Base-by-base conservation (phyloP, 2,113 vertebrate species). In the Stomatorhinus ivindoensis region DNA sequence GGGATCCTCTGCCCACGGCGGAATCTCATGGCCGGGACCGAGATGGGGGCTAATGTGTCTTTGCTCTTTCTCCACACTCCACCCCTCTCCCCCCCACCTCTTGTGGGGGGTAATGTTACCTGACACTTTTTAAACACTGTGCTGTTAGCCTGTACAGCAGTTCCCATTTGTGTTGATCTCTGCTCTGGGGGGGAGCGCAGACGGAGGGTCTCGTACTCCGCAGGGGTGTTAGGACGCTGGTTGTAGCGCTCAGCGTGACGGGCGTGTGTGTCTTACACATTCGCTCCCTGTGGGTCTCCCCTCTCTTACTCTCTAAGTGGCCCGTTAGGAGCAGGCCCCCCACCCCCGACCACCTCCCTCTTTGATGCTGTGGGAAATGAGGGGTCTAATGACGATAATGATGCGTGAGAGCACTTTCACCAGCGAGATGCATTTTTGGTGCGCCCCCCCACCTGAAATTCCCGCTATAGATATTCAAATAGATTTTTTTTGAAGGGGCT, bases 111-210 rank as follows among this genome's bases (percentile, higher is more conserved):
- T 94, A 93, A 90, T 90, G 90, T 92, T 92, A 93, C 93, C 92
- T 90, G 61, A 92, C 91, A 50, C 90, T 44, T 44, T 89, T 80
- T 65, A 69, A 31, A 61, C 55, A 13, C 35, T 3, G 4, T 91
- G 94, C 92, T 95, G 95, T 95, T 94, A 91, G 92, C 93, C 93
- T 95, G 19, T 21, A 7, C 93, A 95, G 95, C 94, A 92, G 91
- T 95, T 95, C 93, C 92, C 89, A 92, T 90, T 92, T 90, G 91
- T 95, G 95, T 95, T 95, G 95, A 95, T 95, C 94, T 93, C 92
- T 94, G 93, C 94, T 94, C 94, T 91, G 92, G 93, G 35, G 35
- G 42, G 19, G 39, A 3, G 42, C 4, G 8, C 76, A 42, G 76
- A 27, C n/a, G 7, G 27, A 73, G 27, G 85, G 48, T 7, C 11